Evolutionary conservation across 2,113 vertebrate species (phyloP), one percentile per base, ranked within the genome.

Genomic region (Passer montanus): DNA sequence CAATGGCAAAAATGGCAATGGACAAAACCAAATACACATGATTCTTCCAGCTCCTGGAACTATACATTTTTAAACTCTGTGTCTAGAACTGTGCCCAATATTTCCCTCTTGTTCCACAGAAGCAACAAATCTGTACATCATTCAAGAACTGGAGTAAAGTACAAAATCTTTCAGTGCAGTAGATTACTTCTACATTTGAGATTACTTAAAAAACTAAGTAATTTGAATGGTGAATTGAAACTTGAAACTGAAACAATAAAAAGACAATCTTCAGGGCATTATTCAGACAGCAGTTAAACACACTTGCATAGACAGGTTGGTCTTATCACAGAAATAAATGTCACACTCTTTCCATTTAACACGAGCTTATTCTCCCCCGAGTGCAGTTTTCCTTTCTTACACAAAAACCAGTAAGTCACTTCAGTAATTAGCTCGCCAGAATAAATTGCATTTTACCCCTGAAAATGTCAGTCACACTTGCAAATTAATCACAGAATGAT

Each of bases 201-300:
- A 72, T 76, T 82, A 82, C 46, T 74, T 70, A 7, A 93, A 84
- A 85, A 78, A 67, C 14, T 7, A 60, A 76, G 70, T 37, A 33
- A 83, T 90, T 70, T 50, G 53, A 93, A 89, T 9, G 17, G 30
- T 60, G 87, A 87, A 91, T 37, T 76, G 78, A 89, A 95, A 89
- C n/a, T 64, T 60, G 52, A 90, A 95, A 87, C 77, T 78, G 73
- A 83, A 95, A 94, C 59, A 95, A 83, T 94, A 88, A 49, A 85
- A 87, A 89, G 66, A 44, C 46, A 55, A 55, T 72, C 81, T 91
- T 84, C n/a, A 58, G 66, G 27, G 41, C 84, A 76, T 93, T 94
- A 89, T 56, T 93, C 70, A 83, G 74, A 84, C 16, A 92, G 80
- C 69, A 91, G 47, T 77, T 66, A 87, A 82, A 89, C 39, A 69